Base-by-base conservation (phyloP, 2,113 vertebrate species). In the Maccullochella peelii region DNA sequence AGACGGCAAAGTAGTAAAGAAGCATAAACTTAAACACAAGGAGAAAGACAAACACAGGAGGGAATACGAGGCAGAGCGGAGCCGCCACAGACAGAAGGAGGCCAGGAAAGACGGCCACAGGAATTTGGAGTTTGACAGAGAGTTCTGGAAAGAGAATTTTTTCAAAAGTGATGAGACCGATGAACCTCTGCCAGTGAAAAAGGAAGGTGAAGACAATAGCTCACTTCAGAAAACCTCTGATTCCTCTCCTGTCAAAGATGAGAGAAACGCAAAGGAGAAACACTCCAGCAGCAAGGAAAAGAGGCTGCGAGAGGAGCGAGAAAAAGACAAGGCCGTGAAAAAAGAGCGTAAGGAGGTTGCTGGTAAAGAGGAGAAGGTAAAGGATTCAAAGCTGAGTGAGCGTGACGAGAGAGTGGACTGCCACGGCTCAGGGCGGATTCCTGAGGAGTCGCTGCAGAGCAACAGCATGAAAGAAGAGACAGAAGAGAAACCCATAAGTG, bases 61-160 rank as follows among this genome's bases (percentile, higher is more conserved):
- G 86, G 98, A 99, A 5, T 95, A 94, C 12, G 97, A 99, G 80
- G 93, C 94, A 7, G 98, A 99, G 81, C 97, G 96, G 47, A 98
- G 97, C 88, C 97, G 97, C 84, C 96, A 97, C 76, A 97, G 95
- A 85, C 97, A 95, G 85, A 98, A 96, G 77, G 97, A 98, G 36
- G 91, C 88, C 78, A 89, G 91, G 86, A 99, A 97, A 95, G 98
- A 98, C 3, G 71, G 95, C 67, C 97, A 97, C 93, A 97, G 97
- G 93, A 98, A 97, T 94, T 75, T 97, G 82, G 98, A 99, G 89
- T 99, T 99, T 93, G 98, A 99, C 93, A 95, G 98, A 92, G 98
- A 99, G 94, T 99, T 99, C 94, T 99, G 98, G 98, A 99, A 99
- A 93, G 98, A 99, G 62, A 99, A 99, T 86, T 99, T 99, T 92